Conservation (phyloP, 2,797 vertebrate genomes). For the Diglossa cyanea region DNA sequence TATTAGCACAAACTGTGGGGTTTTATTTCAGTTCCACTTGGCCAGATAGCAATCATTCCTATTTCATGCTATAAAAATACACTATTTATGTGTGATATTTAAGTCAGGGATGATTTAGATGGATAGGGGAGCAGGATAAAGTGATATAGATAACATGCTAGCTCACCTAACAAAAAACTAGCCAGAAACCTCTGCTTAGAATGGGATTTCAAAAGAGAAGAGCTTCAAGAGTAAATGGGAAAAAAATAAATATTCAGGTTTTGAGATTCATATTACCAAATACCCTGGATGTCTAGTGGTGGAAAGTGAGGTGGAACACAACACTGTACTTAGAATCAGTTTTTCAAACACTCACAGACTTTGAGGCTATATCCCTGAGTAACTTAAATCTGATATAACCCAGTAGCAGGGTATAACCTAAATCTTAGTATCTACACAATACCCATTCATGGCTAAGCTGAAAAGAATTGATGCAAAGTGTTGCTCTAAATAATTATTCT, state of each 20-base stretch:
- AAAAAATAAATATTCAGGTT: background rate
- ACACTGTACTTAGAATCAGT: background rate
- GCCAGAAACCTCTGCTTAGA: background rate
- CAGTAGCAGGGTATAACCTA: background rate
- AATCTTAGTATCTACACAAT: background rate
- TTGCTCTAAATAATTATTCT: background rate
- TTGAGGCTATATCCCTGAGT: background rate
- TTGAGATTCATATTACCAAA: background rate
- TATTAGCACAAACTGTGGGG: slow-evolving; percentile 15
- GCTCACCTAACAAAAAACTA: background rate
- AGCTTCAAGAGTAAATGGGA: background rate
- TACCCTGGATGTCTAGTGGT: background rate
- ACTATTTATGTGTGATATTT: background rate
- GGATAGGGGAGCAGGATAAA: background rate
- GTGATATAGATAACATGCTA: background rate
- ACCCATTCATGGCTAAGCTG: background rate
- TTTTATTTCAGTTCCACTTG: slow-evolving; percentile 5
- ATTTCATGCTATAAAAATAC: background rate
- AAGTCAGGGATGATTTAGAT: background rate
- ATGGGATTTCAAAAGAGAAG: background rate
- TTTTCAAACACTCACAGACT: background rate
- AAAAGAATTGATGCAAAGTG: background rate
- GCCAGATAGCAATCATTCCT: background rate
- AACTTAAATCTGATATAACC: background rate
- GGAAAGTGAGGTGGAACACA: background rate